Conservation (phyloP, 1,140 invertebrate species). For the Cotesia glomerata region DNA sequence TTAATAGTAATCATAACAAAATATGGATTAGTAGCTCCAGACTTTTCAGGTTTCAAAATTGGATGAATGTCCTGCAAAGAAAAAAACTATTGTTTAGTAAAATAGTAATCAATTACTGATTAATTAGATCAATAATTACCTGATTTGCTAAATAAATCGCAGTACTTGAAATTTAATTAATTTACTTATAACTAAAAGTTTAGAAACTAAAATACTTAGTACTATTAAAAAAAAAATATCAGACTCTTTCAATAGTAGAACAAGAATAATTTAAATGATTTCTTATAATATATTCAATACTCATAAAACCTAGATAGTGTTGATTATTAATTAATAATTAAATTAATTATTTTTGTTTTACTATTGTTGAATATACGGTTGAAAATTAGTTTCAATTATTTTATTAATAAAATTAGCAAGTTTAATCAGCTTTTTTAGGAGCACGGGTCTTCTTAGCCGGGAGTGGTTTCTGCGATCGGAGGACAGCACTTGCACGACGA, state of each 20-base stretch:
- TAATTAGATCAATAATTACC: too few relatives aligned
- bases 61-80: neutral
- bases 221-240: neutral
- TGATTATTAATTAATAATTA: too few relatives aligned
- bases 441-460: constrained; percentile 76
- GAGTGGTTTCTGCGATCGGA: constrained; percentile 85
- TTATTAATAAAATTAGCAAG: constrained; percentile 51
- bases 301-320: too few relatives aligned
- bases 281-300: too few relatives aligned
- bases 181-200: neutral
- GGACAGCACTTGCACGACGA: constrained; percentile 87
- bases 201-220: neutral
- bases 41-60: too few relatives aligned
- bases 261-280: constrained; percentile 7
- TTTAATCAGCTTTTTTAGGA: constrained; percentile 77
- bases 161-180: too few relatives aligned
- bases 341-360: constrained; percentile 9
- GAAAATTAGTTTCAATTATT: constrained; percentile 28
- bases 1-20: too few relatives aligned
- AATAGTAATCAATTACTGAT: too few relatives aligned
- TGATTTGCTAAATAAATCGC: too few relatives aligned
- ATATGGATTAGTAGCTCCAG: too few relatives aligned
- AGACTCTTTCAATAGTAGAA: constrained; percentile 9
- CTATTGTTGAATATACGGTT: neutral
- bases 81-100: neutral